phyloP scores from a whole-genome alignment of 2,797 vertebrate species.

The Neosalanx taihuensis region DNA sequence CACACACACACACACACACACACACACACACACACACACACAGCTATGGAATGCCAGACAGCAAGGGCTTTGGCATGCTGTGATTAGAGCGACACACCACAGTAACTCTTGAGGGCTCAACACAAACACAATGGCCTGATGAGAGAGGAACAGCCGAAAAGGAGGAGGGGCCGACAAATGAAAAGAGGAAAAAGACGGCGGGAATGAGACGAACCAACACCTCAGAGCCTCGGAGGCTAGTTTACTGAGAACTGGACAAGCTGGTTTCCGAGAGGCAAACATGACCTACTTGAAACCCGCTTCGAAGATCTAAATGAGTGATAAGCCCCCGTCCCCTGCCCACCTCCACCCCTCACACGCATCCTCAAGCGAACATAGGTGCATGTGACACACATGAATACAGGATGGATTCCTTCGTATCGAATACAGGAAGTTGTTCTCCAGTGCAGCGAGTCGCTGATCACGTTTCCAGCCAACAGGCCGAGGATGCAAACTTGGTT shows the following conservation, averaged over 20 bases:
- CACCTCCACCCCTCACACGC: conserved; percentile 2
- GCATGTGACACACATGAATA: too few species aligned
- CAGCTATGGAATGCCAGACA: conserved; percentile 21
- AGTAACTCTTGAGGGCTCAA: conserved; percentile 7
- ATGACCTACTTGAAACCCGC: neutral
- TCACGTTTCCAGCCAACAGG: neutral
- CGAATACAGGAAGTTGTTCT: too few species aligned
- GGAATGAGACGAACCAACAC: neutral
- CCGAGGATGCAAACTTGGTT: conserved; percentile 11
- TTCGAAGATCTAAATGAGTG: conserved; percentile 13
- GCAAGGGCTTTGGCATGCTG: conserved; percentile 13
- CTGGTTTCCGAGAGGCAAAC: conserved; percentile 45
- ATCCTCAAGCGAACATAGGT: conserved; percentile 24
- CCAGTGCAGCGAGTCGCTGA: too few species aligned
- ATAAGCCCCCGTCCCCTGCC: conserved; percentile 13
- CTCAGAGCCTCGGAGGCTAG: neutral
- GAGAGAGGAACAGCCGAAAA: neutral
- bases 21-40: conserved; percentile 8
- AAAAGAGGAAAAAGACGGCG: neutral
- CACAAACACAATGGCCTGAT: conserved; percentile 8
- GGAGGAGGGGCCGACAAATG: neutral
- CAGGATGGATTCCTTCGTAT: too few species aligned
- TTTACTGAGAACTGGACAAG: conserved; percentile 43
- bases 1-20: neutral
- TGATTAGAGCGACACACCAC: conserved; percentile 26